Conservation (phyloP, 2,113 vertebrate genomes). For the Gymnobelideus leadbeateri region DNA sequence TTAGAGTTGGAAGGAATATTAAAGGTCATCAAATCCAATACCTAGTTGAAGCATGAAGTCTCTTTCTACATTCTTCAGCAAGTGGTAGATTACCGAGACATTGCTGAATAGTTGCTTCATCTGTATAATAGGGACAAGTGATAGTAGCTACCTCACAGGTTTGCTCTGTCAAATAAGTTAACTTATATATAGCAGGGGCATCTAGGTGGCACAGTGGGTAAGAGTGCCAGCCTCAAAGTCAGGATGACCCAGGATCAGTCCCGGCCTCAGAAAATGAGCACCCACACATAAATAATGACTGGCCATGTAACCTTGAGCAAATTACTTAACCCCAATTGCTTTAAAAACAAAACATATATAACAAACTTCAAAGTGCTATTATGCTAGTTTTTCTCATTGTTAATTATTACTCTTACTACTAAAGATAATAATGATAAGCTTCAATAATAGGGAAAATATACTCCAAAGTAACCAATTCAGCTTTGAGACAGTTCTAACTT, state of each 20-base stretch:
- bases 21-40: too few species aligned
- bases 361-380: background rate
- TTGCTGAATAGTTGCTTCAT: background rate
- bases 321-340: too few species aligned
- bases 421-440: background rate
- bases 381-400: background rate
- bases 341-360: too few species aligned
- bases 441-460: background rate
- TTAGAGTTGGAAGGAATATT: background rate
- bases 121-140: background rate
- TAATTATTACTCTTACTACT: background rate
- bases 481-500: background rate
- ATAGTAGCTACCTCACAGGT: background rate
- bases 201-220: too few species aligned
- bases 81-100: background rate
- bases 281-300: too few species aligned
- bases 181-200: background rate
- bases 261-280: too few species aligned
- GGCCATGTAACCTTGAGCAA: too few species aligned
- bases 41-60: too few species aligned
- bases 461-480: too few species aligned
- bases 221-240: too few species aligned
- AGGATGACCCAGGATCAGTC: too few species aligned
- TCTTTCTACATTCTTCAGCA: too few species aligned
- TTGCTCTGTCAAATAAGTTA: background rate